Evolutionary conservation across 2,888 invertebrate species (phyloP).

Genomic region (Allolobophora icterica): DNA sequence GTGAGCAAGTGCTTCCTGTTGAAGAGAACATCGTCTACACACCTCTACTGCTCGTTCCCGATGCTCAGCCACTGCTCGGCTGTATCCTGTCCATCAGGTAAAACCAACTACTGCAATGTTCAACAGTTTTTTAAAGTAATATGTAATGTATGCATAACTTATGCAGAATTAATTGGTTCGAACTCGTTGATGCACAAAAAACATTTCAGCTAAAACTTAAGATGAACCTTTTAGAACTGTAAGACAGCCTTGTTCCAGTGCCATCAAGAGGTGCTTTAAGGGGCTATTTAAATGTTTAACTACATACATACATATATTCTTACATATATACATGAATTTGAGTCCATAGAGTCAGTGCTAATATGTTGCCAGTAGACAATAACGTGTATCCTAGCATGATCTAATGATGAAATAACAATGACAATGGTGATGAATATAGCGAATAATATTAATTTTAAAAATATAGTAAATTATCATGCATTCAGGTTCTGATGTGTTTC

Average conservation of each 20-base stretch:
- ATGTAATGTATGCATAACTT: neutral
- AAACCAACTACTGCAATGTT: neutral
- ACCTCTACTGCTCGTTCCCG: slow-evolving; percentile 66
- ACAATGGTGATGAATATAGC: neutral
- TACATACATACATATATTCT: no score
- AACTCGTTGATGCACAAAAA: no score
- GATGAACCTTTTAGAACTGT: no score
- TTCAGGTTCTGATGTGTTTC: neutral
- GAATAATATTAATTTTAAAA: neutral
- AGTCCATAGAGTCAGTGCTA: no score
- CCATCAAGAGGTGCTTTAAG: no score
- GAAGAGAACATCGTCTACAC: slow-evolving; percentile 62
- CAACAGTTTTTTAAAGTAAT: neutral
- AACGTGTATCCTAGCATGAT: no score
- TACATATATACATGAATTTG: no score
- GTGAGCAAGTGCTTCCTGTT: slow-evolving; percentile 53
- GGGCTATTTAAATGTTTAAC: no score
- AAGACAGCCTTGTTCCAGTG: no score
- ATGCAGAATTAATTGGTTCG: neutral
- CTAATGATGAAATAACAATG: neutral
- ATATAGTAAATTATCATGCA: neutral
- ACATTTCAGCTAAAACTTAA: no score
- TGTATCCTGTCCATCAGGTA: slow-evolving; percentile 81
- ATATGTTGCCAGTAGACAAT: no score
- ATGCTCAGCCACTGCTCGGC: slow-evolving; percentile 70